Base-by-base conservation (phyloP, 2,797 vertebrate genomes). In the Takifugu ocellatus region DNA sequence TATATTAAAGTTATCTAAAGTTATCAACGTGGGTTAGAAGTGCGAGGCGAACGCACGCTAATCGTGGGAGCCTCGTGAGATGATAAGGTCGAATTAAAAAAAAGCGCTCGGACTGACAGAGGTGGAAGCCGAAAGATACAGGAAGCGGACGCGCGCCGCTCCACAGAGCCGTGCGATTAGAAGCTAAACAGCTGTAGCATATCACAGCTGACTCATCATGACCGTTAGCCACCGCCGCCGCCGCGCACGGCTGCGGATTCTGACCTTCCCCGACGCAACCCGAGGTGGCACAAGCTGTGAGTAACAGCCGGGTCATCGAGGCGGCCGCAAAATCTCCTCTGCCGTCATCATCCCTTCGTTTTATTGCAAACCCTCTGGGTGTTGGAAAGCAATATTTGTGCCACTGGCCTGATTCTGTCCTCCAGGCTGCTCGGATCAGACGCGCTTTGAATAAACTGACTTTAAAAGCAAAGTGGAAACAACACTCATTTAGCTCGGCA, bases 181-280 rank as follows among this genome's bases (percentile, higher is more conserved):
- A 39, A 39, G 14, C 36, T 12, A 39, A 39, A 39, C 11, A 39
- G 36, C 36, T 10, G 14, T 39, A 39, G 12, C 36, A 39, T 39
- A 39, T 46, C 52, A 55, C 2, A 51, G 82, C 84, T 84, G 84
- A 87, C 77, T 88, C 87, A 86, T 78, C 78, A 70, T 48, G 16
- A 49, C 75, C 67, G 83, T 77, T 73, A 75, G 72, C 74, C 56
- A 58, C 43, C 46, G 53, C 70, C 63, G 59, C 70, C 75, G 66
- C 75, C 72, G 75, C 59, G 74, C 76, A 53, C 53, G 15, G 51
- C 5, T 51, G 63, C 74, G 72, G 83, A 78, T 73, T 65, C 66
- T 77, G 77, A 66, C 69, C 66, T 67, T 57, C 48, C 24, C 49
- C 72, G 63, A 77, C 72, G 63, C 78, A 84, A 76, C 77, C 79